Conservation (phyloP, 2,797 vertebrate species). For the Knipowitschia caucasica region DNA sequence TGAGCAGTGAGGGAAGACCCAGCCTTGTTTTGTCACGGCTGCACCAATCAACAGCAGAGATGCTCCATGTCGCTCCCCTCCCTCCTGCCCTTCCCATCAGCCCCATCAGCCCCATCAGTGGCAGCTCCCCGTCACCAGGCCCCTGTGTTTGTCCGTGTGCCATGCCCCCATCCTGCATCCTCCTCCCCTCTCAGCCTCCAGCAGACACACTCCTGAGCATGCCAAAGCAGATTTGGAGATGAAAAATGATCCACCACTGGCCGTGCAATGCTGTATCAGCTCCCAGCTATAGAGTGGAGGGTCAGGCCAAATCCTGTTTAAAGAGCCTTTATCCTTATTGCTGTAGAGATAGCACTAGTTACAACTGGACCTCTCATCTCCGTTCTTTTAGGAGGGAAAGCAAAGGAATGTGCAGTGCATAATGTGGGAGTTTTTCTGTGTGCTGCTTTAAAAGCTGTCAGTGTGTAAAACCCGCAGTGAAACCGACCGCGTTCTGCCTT, state of each 20-base stretch:
- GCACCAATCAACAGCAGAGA: conserved; percentile 47
- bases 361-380: conserved; percentile 22
- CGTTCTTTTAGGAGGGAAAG: conserved; percentile 16
- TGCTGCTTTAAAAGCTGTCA: conserved; percentile 28
- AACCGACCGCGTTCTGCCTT: conserved; percentile 41
- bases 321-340: conserved; percentile 55
- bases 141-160: conserved; percentile 30
- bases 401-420: conserved; percentile 22
- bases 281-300: conserved; percentile 56
- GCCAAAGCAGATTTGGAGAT: conserved; percentile 72
- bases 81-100: conserved; percentile 21
- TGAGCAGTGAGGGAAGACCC: conserved; percentile 77
- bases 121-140: conserved; percentile 8
- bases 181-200: conserved; percentile 15
- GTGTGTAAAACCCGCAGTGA: conserved; percentile 48
- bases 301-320: conserved; percentile 62
- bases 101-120: conserved; percentile 6
- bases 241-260: conserved; percentile 70
- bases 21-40: conserved; percentile 60
- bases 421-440: conserved; percentile 29
- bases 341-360: conserved; percentile 40
- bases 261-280: conserved; percentile 54
- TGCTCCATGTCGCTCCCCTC: conserved; percentile 45
- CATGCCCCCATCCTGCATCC: conserved; percentile 5
- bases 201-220: conserved; percentile 43